Percentiles rank a stretch among this genome's conserved stretches.
phyloP scores from a whole-genome alignment of 2,113 vertebrate genomes.

The Catharus fuscescens region DNA sequence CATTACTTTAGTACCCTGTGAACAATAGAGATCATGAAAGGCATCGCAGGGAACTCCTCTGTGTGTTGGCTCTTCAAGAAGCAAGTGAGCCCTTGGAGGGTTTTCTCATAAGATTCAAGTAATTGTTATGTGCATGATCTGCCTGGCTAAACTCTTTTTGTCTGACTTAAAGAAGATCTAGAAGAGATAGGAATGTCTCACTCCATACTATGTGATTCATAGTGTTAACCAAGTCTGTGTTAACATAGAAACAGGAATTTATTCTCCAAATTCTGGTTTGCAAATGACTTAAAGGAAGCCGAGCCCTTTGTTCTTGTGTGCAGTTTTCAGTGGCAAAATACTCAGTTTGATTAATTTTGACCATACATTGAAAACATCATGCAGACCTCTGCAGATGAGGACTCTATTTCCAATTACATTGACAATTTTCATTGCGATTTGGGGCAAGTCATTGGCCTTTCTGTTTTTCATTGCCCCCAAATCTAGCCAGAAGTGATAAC shows the following conservation, averaged over 20 bases:
- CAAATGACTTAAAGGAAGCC: not conserved
- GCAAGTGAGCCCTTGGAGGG: slow-evolving; percentile 1
- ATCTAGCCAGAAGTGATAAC: not conserved
- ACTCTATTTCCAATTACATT: not conserved
- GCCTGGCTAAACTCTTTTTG: slow-evolving; percentile 49
- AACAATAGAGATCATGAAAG: slow-evolving; percentile 63
- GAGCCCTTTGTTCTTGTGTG: not conserved
- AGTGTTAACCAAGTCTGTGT: not conserved
- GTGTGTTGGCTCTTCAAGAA: slow-evolving; percentile 41
- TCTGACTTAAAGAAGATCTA: slow-evolving; percentile 13
- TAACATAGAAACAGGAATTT: not conserved
- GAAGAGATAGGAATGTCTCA: not conserved
- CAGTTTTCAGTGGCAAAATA: not conserved
- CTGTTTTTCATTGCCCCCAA: not conserved
- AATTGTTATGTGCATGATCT: slow-evolving; percentile 56
- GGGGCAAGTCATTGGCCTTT: not conserved
- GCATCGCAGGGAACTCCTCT: slow-evolving; percentile 46
- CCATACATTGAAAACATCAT: not conserved
- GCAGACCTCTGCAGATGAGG: not conserved
- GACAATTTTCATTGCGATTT: not conserved
- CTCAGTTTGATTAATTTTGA: not conserved
- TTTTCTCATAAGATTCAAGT: slow-evolving; percentile 52
- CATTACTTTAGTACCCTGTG: slow-evolving; percentile 45
- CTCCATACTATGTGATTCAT: not conserved
- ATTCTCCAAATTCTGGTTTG: not conserved